Evolutionary conservation across 37 sponge, comb jelly and placozoan genomes (phyloP).

Genomic region (Bolinopsis microptera): DNA sequence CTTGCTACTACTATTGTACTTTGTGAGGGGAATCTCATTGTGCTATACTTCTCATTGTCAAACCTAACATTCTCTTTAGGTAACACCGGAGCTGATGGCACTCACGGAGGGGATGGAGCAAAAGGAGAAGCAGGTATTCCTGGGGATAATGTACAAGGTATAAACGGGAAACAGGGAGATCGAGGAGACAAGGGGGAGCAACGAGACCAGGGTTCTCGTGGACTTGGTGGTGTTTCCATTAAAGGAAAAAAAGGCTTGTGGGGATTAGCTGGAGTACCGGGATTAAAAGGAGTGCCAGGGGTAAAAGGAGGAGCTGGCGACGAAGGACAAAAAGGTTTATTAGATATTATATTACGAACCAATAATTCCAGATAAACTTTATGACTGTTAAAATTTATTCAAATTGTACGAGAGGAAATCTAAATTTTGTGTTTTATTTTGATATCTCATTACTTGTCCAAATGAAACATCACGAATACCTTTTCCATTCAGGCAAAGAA

Average conservation of each 20-base stretch:
- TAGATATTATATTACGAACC: too few relatives aligned
- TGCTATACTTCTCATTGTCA: too few relatives aligned
- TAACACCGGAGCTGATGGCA: background rate
- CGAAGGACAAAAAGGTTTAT: background rate
- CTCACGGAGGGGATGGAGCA: background rate
- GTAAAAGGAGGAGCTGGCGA: background rate
- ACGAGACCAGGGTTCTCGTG: slow-evolving; percentile 41
- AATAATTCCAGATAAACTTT: too few relatives aligned
- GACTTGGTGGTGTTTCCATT: background rate
- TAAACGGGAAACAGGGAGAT: slow-evolving; percentile 26
- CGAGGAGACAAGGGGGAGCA: slow-evolving; percentile 52
- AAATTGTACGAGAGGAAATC: too few relatives aligned
- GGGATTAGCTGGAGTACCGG: slow-evolving; percentile 1
- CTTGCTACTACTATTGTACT: too few relatives aligned
- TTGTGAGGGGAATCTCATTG: too few relatives aligned
- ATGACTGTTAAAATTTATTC: too few relatives aligned
- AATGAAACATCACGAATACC: too few relatives aligned
- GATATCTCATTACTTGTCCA: too few relatives aligned
- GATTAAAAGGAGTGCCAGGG: slow-evolving; percentile 31
- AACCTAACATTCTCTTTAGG: background rate
- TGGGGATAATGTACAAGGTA: background rate
- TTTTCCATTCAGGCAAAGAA: too few relatives aligned
- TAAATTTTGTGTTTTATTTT: too few relatives aligned
- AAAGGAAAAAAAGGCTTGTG: background rate
- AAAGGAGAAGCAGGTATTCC: slow-evolving; percentile 58